Base-by-base conservation (phyloP, 2,888 invertebrate genomes). In the Macaria liturata region DNA sequence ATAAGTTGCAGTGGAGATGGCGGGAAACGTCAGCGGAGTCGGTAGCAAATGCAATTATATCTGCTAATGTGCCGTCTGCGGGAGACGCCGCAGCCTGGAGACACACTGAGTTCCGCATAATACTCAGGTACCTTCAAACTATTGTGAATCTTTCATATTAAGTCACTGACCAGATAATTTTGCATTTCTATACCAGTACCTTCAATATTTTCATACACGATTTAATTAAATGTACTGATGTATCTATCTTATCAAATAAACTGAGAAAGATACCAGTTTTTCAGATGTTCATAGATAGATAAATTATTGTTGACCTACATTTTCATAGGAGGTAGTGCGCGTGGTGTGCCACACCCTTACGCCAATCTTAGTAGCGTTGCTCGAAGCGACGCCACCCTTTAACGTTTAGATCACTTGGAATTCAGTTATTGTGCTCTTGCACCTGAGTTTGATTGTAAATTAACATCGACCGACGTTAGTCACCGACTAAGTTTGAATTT, bases 1-100 rank as follows among this genome's bases (percentile, higher is more conserved):
- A 77, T 84, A 86, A 88, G 84, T 86, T 85, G 83, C 79, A 81
- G 84, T 84, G 80, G 79, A 83, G 83, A 78, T 76, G 81, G 73
- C 79, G 83, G 58, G 86, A 89, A 88, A 88, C 84, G 84, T 85
- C 87, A 87, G 85, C 83, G 80, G 81, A 84, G 84, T 87, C 83
- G 86, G 86, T 84, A 83, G 89, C 81, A 89, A 91, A 91, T 86
- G 88, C 87, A 90, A 91, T 91, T 91, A 91, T 80, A 83, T 75
- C 80, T 80, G 82, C 82, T 89, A 90, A 91, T 89, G 89, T 87
- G 83, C 85, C 84, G 83, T 89, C 91, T 91, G 88, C 90, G 78
- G 78, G 76, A 78, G 78, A 69, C 75, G 73, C 70, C 61, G 34
- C 52, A 45, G 20, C 20, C 20, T 20, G 46, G 55, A 46, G 59